Conservation (phyloP, 2,888 invertebrate genomes). For the Agrotis segetum region DNA sequence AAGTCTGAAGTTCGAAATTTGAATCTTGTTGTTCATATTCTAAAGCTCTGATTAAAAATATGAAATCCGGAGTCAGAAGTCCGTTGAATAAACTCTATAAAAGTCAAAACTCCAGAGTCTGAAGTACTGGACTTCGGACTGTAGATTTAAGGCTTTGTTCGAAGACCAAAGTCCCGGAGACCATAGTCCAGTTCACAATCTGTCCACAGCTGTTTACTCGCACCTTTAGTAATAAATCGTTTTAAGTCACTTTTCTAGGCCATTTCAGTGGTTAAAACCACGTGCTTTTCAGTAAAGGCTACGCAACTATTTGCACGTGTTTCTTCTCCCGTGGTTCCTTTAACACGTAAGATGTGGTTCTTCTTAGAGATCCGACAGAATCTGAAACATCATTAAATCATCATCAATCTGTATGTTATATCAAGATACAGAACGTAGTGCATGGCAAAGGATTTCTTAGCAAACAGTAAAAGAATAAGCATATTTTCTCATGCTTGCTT, state of each 20-base stretch:
- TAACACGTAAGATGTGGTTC: conserved; percentile 85
- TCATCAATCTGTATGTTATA: too few species aligned
- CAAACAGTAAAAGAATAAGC: neutral
- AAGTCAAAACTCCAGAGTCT: too few species aligned
- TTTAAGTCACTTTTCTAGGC: conserved; percentile 23
- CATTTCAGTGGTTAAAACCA: conserved; percentile 25
- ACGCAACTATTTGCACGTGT: conserved; percentile 86
- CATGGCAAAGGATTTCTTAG: neutral
- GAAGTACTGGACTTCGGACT: too few species aligned
- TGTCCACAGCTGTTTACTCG: neutral
- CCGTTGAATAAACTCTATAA: too few species aligned
- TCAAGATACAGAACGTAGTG: conserved; percentile 17
- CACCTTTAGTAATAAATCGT: neutral
- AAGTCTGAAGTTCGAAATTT: too few species aligned
- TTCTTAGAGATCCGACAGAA: conserved; percentile 81
- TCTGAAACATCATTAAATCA: conserved; percentile 66
- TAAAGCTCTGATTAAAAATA: too few species aligned
- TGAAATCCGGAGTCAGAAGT: too few species aligned
- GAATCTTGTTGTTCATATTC: too few species aligned
- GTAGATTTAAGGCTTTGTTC: too few species aligned
- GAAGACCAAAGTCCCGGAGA: neutral
- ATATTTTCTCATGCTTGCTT: too few species aligned
- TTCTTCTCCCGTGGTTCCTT: conserved; percentile 86
- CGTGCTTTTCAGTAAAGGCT: conserved; percentile 54
- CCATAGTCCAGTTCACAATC: neutral